These are phyloP conservation scores for Drosophila dunni DNA, from an alignment of 1,140 invertebrate species.

Conservation along the genomic window DNA sequence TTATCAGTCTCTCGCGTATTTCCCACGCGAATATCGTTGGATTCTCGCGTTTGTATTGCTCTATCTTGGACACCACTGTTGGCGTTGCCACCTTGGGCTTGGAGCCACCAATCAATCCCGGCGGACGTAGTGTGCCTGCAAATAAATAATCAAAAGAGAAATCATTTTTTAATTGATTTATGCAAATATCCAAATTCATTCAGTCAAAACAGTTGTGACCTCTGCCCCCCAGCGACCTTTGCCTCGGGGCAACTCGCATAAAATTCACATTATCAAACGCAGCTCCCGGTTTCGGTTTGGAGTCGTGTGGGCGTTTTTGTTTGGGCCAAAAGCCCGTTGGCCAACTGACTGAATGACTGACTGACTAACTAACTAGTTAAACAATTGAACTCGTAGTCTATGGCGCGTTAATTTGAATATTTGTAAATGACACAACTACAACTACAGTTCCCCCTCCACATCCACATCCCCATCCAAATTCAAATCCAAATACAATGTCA, in stretches of 20 bases:
- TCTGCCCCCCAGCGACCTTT: constrained; percentile 15
- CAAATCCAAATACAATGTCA: constrained; percentile 12
- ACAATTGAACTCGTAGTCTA: constrained; percentile 59
- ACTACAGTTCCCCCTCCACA: background rate
- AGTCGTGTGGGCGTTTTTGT: constrained; percentile 57
- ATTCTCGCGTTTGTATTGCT: constrained; percentile 98
- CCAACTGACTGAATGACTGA: constrained; percentile 36
- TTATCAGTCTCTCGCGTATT: constrained; percentile 96
- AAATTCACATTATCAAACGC: constrained; percentile 70
- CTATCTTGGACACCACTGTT: constrained; percentile 97
- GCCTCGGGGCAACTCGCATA: constrained; percentile 54
- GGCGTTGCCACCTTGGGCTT: constrained; percentile 99
- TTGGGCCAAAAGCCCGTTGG: constrained; percentile 65
- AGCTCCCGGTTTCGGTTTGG: constrained; percentile 4
- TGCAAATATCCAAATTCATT: background rate
- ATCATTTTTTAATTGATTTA: constrained; percentile 14
- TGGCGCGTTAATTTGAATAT: constrained; percentile 74
- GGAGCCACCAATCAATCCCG: constrained; percentile 98
- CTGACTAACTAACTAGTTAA: constrained; percentile 59
- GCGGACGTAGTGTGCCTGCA: constrained; percentile 95
- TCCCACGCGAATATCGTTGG: constrained; percentile 99
- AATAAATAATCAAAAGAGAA: constrained; percentile 58
- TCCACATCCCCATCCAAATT: background rate
- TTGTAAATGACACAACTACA: constrained; percentile 58
- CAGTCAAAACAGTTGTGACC: constrained; percentile 16